Evolutionary conservation across 2,888 invertebrate species (phyloP).

Genomic region (Scaptomyza reducta): DNA sequence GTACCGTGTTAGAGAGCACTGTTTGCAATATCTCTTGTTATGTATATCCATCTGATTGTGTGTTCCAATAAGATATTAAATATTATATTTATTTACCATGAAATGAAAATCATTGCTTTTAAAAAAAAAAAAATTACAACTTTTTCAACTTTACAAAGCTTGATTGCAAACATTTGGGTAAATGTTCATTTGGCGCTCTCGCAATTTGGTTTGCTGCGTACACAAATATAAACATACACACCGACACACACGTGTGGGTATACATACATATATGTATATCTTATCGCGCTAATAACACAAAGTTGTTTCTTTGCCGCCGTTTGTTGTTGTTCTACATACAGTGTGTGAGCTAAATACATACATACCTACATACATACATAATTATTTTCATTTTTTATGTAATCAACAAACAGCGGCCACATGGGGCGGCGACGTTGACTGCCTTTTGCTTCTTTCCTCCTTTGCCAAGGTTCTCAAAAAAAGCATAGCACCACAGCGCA

Average conservation of each 20-base stretch:
- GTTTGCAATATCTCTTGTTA: slow-evolving; percentile 5
- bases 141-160: background rate
- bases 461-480: slow-evolving; percentile 63
- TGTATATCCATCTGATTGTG: background rate
- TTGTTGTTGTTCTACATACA: slow-evolving; percentile 22
- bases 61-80: background rate
- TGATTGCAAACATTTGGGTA: slow-evolving; percentile 5
- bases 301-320: slow-evolving; percentile 33
- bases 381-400: slow-evolving; percentile 71
- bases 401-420: slow-evolving; percentile 73
- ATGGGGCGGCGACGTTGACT: slow-evolving; percentile 42
- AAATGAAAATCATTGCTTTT: background rate
- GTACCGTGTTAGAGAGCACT: slow-evolving; percentile 20
- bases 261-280: slow-evolving; percentile 31
- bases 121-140: too few relatives aligned
- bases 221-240: slow-evolving; percentile 4
- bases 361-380: slow-evolving; percentile 36
- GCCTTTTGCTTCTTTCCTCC: slow-evolving; percentile 48
- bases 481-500: slow-evolving; percentile 29
- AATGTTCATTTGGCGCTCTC: slow-evolving; percentile 9
- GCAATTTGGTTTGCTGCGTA: slow-evolving; percentile 13
- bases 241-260: background rate
- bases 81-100: background rate
- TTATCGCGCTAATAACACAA: slow-evolving; percentile 48
- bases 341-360: slow-evolving; percentile 41